Evolutionary conservation across 2,113 vertebrate genomes (phyloP).

Genomic region (Coturnix japonica): DNA sequence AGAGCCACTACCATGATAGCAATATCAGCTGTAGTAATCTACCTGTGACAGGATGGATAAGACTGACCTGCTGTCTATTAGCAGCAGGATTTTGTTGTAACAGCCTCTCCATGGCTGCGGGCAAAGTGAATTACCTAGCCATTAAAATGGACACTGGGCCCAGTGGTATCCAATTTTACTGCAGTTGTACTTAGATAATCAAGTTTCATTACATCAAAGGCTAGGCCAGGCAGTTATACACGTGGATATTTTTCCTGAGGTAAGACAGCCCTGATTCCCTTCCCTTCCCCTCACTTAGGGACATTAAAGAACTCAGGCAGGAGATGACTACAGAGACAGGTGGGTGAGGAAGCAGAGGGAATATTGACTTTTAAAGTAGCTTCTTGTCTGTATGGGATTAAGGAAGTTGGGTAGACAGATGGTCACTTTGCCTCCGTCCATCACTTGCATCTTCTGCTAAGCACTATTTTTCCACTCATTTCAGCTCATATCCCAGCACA

Average conservation of each 20-base stretch:
- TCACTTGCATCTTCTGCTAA: conserved; percentile 45
- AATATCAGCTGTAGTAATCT: conserved; percentile 9
- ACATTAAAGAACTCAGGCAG: conserved; percentile 22
- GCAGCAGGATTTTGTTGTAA: neutral
- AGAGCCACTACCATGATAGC: neutral
- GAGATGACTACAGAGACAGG: conserved; percentile 37
- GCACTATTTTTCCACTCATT: conserved; percentile 21
- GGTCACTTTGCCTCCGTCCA: conserved; percentile 4
- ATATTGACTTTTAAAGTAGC: conserved; percentile 59
- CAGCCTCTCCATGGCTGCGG: neutral
- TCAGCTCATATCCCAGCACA: conserved; percentile 24
- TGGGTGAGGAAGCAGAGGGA: conserved; percentile 34
- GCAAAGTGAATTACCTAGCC: conserved; percentile 20
- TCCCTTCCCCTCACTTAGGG: neutral
- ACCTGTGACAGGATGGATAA: neutral
- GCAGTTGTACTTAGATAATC: conserved; percentile 13
- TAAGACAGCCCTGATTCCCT: conserved; percentile 1
- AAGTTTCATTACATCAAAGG: conserved; percentile 59
- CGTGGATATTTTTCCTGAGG: conserved; percentile 52
- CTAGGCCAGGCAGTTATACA: conserved; percentile 28
- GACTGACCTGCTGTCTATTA: neutral
- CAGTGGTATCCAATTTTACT: conserved; percentile 14
- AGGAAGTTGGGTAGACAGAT: conserved; percentile 16
- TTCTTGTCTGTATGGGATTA: conserved; percentile 20
- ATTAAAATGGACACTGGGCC: neutral